phyloP scores from a whole-genome alignment of 92 coral and sea anemone genomes.

The Ricordea florida region DNA sequence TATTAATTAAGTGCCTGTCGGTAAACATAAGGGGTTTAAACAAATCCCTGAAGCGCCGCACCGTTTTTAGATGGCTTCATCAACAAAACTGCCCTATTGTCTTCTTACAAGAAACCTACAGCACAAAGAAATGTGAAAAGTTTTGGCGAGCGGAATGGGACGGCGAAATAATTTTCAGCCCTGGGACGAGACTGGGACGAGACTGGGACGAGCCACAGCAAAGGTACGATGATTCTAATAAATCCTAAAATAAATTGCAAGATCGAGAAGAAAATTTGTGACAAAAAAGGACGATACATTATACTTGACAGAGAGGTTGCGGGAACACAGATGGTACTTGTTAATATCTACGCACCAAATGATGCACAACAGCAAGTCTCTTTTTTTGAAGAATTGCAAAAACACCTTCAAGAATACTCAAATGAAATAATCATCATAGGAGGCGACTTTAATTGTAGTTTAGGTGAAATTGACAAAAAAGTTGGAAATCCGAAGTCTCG shows the following conservation, averaged over 20 bases:
- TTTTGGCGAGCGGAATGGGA: conserved; percentile 20
- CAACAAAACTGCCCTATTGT: not conserved
- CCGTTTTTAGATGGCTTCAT: conserved; percentile 8
- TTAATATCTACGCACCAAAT: conserved; percentile 14
- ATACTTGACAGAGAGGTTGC: not conserved
- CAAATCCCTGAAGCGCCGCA: not conserved
- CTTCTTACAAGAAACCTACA: conserved; percentile 11
- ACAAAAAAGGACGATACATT: not conserved
- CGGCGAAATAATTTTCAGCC: conserved; percentile 12
- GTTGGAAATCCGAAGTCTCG: conserved; percentile 4
- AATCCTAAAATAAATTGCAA: not conserved
- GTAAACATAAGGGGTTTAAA: not conserved
- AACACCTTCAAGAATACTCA: not conserved
- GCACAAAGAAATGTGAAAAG: not conserved
- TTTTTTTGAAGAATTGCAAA: not conserved
- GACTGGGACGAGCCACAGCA: too few relatives aligned
- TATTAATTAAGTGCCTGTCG: not conserved
- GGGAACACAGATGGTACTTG: not conserved
- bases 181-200: conserved; percentile 5
- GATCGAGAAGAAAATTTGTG: not conserved
- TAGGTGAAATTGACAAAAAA: conserved; percentile 1
- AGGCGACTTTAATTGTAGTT: conserved; percentile 5
- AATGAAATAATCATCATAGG: not conserved
- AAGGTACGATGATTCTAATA: conserved; percentile 19
- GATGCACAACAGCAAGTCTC: not conserved